Percentiles rank a stretch among this genome's conserved stretches.
Conservation (phyloP, 2,113 vertebrate genomes). For the Neogale vison region DNA sequence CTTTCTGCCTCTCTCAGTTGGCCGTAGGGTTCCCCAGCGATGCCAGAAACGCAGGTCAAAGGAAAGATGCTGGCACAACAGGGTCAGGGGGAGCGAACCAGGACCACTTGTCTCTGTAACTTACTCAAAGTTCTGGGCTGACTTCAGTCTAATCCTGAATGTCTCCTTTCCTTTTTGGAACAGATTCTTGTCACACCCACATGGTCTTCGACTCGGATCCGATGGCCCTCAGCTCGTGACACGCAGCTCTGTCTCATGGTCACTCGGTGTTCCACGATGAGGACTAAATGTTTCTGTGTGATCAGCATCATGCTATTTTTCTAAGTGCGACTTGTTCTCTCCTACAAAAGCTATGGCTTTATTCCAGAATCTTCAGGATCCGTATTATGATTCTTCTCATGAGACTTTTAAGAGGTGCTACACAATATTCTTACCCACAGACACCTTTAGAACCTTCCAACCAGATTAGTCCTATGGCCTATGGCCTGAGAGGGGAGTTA, state of each 20-base stretch:
- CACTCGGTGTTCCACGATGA: neutral
- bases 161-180: neutral
- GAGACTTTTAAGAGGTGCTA: neutral
- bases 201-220: neutral
- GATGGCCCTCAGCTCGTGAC: neutral
- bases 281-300: slow-evolving; percentile 11
- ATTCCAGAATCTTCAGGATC: neutral
- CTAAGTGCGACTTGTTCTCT: neutral
- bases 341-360: neutral
- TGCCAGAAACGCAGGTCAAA: neutral
- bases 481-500: neutral
- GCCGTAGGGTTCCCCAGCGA: neutral
- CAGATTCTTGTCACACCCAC: neutral
- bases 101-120: neutral
- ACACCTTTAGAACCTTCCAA: neutral
- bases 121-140: neutral
- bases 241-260: neutral
- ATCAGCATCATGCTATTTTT: neutral
- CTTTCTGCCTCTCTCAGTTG: neutral
- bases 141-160: neutral
- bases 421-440: neutral
- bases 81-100: neutral
- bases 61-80: neutral
- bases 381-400: neutral
- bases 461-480: neutral